A percentile compares a stretch with the other conserved stretches of the same genome.
Evolutionary conservation across 2,888 invertebrate genomes (phyloP).

Genomic region (Tupiocoris notatus): DNA sequence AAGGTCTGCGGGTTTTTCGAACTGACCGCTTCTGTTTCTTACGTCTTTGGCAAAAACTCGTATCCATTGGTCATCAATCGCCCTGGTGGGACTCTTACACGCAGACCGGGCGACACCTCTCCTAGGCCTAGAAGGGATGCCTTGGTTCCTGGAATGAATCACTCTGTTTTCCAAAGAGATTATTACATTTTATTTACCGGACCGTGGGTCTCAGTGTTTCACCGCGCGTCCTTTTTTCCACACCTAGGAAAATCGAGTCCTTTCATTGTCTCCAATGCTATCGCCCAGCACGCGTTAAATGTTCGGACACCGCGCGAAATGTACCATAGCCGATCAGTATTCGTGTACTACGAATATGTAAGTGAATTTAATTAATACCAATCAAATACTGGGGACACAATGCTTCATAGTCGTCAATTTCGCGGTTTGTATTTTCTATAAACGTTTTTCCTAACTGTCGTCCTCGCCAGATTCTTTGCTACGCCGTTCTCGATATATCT

Average conservation of each 20-base stretch:
- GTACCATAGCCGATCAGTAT: neutral
- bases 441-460: no score
- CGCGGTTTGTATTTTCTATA: no score
- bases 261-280: neutral
- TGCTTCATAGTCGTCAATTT: no score
- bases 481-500: no score
- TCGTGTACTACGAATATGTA: constrained; percentile 5
- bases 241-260: neutral
- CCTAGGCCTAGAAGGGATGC: no score
- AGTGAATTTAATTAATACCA: no score
- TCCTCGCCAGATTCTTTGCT: no score
- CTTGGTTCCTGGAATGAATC: constrained; percentile 7
- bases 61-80: neutral
- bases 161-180: constrained; percentile 6
- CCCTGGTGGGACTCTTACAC: neutral
- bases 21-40: neutral
- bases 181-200: constrained; percentile 2
- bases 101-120: no score
- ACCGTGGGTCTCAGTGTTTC: no score
- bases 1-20: no score
- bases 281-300: neutral
- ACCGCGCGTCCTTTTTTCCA: neutral
- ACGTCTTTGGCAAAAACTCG: neutral
- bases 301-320: neutral
- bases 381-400: no score